A percentile compares a stretch with the other conserved stretches of the same genome.
These are phyloP conservation scores for Autographa pulchrina DNA, from an alignment of 2,888 invertebrate genomes.

Conservation along the genomic window DNA sequence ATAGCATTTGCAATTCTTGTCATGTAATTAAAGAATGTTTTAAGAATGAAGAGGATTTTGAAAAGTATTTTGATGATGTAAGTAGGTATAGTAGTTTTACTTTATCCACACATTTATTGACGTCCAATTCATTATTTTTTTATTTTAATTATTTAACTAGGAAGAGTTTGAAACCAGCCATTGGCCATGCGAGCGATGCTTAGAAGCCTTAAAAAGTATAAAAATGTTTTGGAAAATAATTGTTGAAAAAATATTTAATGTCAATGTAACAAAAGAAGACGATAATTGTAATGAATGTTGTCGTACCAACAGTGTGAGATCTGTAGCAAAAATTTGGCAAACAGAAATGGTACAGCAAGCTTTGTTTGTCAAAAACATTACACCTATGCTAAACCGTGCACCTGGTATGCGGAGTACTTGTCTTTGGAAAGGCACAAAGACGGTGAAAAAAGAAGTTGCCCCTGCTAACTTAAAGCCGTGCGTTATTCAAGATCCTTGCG, in stretches of 20 bases:
- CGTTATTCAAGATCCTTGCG: not conserved
- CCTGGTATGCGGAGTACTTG: slow-evolving; percentile 23
- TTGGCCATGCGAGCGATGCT: slow-evolving; percentile 84
- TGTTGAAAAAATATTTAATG: slow-evolving; percentile 77
- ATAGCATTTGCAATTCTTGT: slow-evolving; percentile 79
- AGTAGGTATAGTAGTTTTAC: slow-evolving; percentile 29
- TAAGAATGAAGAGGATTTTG: slow-evolving; percentile 70
- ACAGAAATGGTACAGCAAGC: slow-evolving; percentile 77
- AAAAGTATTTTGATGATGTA: slow-evolving; percentile 82
- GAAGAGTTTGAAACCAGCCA: slow-evolving; percentile 83
- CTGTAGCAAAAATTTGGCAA: slow-evolving; percentile 77
- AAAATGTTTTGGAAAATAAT: slow-evolving; percentile 86
- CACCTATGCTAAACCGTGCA: slow-evolving; percentile 54
- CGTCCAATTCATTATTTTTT: not conserved
- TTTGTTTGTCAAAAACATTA: slow-evolving; percentile 69
- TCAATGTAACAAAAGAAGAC: slow-evolving; percentile 68
- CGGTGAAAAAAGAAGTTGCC: slow-evolving; percentile 3
- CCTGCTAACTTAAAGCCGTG: slow-evolving; percentile 24
- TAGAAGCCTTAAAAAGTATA: slow-evolving; percentile 81
- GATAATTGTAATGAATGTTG: slow-evolving; percentile 50
- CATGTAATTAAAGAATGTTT: slow-evolving; percentile 78
- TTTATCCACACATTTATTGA: not conserved
- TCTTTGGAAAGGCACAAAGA: slow-evolving; percentile 22
- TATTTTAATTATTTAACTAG: slow-evolving; percentile 59
- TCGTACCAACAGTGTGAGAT: slow-evolving; percentile 65